A percentile compares a stretch with the other conserved stretches of the same genome.
These are phyloP conservation scores for Amphiprion ocellaris DNA, from an alignment of 2,113 vertebrate genomes.

Conservation along the genomic window DNA sequence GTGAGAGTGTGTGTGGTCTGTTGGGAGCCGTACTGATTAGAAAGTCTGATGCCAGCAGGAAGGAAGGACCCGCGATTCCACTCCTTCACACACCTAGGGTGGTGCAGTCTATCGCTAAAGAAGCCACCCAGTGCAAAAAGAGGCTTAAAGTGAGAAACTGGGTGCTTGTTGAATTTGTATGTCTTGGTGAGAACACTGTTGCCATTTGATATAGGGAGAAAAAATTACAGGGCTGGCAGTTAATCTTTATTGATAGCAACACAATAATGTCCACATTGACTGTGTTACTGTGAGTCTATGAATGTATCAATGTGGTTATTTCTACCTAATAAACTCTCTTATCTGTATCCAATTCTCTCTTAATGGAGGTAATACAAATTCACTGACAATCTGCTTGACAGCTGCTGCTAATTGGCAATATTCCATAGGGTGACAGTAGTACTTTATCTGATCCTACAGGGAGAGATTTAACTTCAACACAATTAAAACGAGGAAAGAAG, in stretches of 20 bases:
- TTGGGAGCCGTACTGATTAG: too few species aligned
- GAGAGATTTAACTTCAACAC: background rate
- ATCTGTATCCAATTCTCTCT: slow-evolving; percentile 1
- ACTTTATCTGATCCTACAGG: background rate
- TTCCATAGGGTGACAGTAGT: background rate
- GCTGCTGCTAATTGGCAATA: background rate
- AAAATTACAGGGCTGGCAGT: background rate
- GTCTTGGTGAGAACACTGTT: background rate
- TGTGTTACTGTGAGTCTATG: background rate
- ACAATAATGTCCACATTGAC: background rate
- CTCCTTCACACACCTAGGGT: too few species aligned
- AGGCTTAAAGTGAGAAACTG: background rate
- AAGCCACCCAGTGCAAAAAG: too few species aligned
- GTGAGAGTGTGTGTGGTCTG: too few species aligned
- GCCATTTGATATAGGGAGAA: slow-evolving; percentile 48
- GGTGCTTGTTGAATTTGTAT: slow-evolving; percentile 1
- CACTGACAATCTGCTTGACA: background rate
- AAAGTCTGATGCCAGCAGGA: too few species aligned
- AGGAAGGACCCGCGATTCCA: too few species aligned
- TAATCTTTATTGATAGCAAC: background rate
- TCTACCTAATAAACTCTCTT: background rate
- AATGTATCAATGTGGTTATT: background rate
- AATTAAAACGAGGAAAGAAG: background rate
- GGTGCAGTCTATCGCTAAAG: too few species aligned
- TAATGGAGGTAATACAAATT: background rate